Percentiles rank a stretch among this genome's conserved stretches.
Evolutionary conservation across 2,888 invertebrate species (phyloP).

Genomic region (Hemaris fuciformis): DNA sequence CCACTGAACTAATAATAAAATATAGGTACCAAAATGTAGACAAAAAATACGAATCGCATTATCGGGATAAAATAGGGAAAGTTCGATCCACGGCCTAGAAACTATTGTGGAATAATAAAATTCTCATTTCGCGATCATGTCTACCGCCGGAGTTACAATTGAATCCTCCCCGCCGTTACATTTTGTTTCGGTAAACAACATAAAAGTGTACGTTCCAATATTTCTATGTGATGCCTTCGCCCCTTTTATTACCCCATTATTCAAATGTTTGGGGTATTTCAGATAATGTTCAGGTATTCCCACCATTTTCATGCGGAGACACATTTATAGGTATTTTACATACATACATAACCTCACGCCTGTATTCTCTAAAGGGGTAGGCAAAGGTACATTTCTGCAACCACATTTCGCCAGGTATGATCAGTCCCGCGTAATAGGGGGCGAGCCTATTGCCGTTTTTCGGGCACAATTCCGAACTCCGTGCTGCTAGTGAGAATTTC

Average conservation of each 20-base stretch:
- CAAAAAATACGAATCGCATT: too few relatives aligned
- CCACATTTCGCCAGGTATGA: too few relatives aligned
- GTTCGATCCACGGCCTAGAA: not conserved
- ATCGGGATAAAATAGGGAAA: not conserved
- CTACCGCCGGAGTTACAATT: not conserved
- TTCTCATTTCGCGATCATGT: not conserved
- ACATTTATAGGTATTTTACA: too few relatives aligned
- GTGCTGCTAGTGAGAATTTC: too few relatives aligned
- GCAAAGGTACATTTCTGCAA: too few relatives aligned
- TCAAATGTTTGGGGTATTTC: slow-evolving; percentile 2
- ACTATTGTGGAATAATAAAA: not conserved
- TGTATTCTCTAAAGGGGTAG: too few relatives aligned
- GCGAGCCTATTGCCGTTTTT: too few relatives aligned
- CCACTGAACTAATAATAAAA: too few relatives aligned
- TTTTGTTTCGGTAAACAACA: slow-evolving; percentile 7
- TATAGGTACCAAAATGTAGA: too few relatives aligned
- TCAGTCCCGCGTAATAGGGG: too few relatives aligned
- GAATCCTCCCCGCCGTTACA: not conserved
- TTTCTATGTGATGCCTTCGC: not conserved
- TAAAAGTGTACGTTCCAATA: not conserved
- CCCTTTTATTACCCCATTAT: slow-evolving; percentile 1
- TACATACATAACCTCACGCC: too few relatives aligned
- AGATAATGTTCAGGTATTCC: slow-evolving; percentile 1
- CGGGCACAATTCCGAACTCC: too few relatives aligned
- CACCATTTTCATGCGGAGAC: not conserved